These are phyloP conservation scores for Sebastiscus tertius DNA, from an alignment of 2,797 vertebrate genomes.

Conservation along the genomic window DNA sequence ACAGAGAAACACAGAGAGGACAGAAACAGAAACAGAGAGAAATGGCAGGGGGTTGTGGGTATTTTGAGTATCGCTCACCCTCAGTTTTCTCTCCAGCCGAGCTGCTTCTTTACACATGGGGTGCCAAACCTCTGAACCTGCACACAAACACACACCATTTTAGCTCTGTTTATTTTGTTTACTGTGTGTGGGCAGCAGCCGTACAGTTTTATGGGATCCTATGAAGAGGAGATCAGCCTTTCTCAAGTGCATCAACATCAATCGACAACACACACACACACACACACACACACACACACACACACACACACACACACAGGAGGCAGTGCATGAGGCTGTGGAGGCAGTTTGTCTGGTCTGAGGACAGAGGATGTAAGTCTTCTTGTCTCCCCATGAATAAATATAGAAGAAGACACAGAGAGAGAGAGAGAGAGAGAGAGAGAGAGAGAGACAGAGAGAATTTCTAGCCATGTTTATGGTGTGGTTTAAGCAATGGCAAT, in stretches of 20 bases:
- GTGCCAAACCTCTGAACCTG: constrained; percentile 97
- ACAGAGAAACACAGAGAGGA: neutral
- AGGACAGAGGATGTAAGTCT: constrained; percentile 34
- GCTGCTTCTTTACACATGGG: constrained; percentile 96
- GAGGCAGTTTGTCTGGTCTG: constrained; percentile 44
- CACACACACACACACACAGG: constrained; percentile 5
- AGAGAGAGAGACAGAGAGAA: neutral
- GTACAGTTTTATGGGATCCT: constrained; percentile 46
- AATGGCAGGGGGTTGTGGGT: constrained; percentile 13
- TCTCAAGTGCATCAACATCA: constrained; percentile 51
- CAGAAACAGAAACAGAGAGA: constrained; percentile 19
- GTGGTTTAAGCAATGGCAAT: neutral
- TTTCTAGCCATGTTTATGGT: neutral
- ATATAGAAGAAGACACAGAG: neutral
- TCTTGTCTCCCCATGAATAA: constrained; percentile 17
- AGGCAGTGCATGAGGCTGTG: neutral
- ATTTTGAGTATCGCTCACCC: constrained; percentile 83
- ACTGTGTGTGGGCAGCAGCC: constrained; percentile 40
- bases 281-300: neutral
- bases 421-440: neutral
- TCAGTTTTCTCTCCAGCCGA: constrained; percentile 92
- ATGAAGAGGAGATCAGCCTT: constrained; percentile 49
- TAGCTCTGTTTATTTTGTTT: constrained; percentile 33
- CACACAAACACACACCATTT: constrained; percentile 25
- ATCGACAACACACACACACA: constrained; percentile 3